Percentiles rank a stretch among this genome's conserved stretches.
These are phyloP conservation scores for Papilio dardanus DNA, from an alignment of 1,140 invertebrate species.

Conservation along the genomic window DNA sequence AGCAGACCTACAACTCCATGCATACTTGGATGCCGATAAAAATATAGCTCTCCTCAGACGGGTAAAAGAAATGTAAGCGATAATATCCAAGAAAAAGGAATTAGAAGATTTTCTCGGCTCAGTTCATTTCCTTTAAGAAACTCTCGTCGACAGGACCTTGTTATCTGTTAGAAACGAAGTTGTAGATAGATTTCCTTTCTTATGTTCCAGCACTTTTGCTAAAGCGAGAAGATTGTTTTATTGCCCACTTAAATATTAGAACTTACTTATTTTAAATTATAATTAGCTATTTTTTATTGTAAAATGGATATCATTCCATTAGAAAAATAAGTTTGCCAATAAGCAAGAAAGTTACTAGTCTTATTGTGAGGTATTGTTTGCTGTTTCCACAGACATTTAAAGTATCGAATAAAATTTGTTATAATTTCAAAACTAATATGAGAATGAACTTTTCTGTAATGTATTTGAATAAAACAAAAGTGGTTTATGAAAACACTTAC, in stretches of 20 bases:
- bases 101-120: slow-evolving; percentile 16
- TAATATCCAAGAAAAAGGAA: slow-evolving; percentile 13
- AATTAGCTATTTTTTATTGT: no score
- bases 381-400: not conserved
- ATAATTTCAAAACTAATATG: not conserved
- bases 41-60: not conserved
- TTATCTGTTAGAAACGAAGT: slow-evolving; percentile 14
- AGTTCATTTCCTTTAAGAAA: slow-evolving; percentile 19
- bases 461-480: not conserved
- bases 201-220: not conserved
- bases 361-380: no score
- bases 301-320: no score
- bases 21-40: not conserved
- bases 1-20: not conserved
- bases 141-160: slow-evolving; percentile 8
- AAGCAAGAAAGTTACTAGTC: no score
- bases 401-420: not conserved
- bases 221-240: not conserved
- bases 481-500: not conserved
- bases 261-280: not conserved
- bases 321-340: no score
- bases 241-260: not conserved
- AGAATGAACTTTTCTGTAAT: not conserved
- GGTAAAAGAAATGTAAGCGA: not conserved
- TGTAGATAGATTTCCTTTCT: slow-evolving; percentile 12